A percentile compares a stretch with the other conserved stretches of the same genome.
Conservation (phyloP, 2,888 invertebrate genomes). For the Lymantria dispar region DNA sequence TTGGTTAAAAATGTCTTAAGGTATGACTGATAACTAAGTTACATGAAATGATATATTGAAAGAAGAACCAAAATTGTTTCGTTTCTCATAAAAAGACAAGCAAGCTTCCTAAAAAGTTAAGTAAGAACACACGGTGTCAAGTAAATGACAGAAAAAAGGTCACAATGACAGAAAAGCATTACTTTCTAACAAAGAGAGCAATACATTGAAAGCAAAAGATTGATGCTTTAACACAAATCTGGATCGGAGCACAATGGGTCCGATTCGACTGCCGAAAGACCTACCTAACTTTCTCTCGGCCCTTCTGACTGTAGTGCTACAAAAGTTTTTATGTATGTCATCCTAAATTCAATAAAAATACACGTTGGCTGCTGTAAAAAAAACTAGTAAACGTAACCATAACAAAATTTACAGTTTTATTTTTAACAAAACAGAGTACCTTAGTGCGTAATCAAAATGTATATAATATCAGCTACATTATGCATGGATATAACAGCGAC, state of each 20-base stretch:
- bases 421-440: no score
- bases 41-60: no score
- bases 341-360: background rate
- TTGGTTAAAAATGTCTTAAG: no score
- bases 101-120: no score
- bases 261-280: constrained; percentile 59
- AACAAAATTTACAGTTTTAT: background rate
- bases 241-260: constrained; percentile 58
- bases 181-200: constrained; percentile 56
- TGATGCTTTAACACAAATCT: constrained; percentile 61
- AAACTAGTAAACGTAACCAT: background rate
- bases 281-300: constrained; percentile 71
- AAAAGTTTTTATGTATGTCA: constrained; percentile 12
- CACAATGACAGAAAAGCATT: constrained; percentile 22
- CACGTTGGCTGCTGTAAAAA: no score
- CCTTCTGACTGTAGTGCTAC: constrained; percentile 51
- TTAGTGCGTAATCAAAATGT: no score
- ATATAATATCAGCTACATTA: no score
- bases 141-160: constrained; percentile 17
- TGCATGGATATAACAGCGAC: no score
- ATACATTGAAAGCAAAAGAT: constrained; percentile 53
- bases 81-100: no score
- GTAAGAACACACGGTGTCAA: background rate
- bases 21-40: no score
- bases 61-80: no score